phyloP scores from a whole-genome alignment of 2,888 invertebrate species.

The Dorcus hopei region DNA sequence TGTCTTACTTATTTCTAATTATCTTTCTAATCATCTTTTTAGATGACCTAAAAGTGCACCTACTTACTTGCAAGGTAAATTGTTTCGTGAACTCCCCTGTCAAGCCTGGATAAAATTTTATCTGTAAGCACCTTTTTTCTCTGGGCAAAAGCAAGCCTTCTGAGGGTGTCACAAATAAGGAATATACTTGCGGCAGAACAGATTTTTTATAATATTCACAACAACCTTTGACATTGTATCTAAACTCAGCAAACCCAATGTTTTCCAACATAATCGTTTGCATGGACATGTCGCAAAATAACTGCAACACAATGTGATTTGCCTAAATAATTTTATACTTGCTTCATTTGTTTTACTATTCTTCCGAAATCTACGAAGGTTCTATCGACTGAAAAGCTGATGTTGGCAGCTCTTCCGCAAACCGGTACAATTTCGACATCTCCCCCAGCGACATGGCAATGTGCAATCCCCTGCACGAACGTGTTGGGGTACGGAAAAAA shows the following conservation, averaged over 20 bases:
- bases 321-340: too few relatives aligned
- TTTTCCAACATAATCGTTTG: conserved; percentile 49
- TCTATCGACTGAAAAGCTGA: conserved; percentile 53
- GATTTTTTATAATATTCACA: too few relatives aligned
- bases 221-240: too few relatives aligned
- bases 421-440: conserved; percentile 54
- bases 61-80: conserved; percentile 41
- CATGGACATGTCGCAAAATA: conserved; percentile 43
- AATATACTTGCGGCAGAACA: too few relatives aligned
- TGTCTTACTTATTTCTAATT: too few relatives aligned
- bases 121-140: too few relatives aligned
- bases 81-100: conserved; percentile 54
- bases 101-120: conserved; percentile 49
- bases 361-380: conserved; percentile 45
- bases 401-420: conserved; percentile 53
- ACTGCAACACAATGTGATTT: conserved; percentile 27
- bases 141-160: too few relatives aligned
- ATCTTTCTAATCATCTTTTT: too few relatives aligned
- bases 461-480: conserved; percentile 49
- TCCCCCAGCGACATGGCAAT: conserved; percentile 58
- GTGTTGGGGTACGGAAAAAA: conserved; percentile 52
- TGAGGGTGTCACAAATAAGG: too few relatives aligned
- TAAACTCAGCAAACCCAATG: conserved; percentile 39
- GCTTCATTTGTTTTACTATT: conserved; percentile 34
- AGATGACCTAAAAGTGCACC: too few relatives aligned